phyloP scores from a whole-genome alignment of 53 echinoderm and acorn worm species.

The Echinarachnius parma region DNA sequence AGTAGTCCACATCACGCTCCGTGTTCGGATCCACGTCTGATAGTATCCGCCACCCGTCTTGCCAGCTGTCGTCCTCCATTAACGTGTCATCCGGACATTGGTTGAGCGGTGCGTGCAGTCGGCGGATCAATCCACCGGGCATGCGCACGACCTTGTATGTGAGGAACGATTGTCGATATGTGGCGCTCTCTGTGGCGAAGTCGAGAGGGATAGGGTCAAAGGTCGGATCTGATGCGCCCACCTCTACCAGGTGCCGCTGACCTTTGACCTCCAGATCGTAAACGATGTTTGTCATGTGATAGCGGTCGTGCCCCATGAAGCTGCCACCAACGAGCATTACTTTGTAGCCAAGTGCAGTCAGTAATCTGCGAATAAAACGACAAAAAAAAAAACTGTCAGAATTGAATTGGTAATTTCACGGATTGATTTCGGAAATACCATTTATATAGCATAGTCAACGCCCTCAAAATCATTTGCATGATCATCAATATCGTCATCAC shows the following conservation, averaged over 20 bases:
- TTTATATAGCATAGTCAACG: too few species aligned
- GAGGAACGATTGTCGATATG: neutral
- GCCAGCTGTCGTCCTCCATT: too few species aligned
- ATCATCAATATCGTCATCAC: too few species aligned
- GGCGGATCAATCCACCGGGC: neutral
- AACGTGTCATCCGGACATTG: too few species aligned
- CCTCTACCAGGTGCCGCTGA: slow-evolving; percentile 13
- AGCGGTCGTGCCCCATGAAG: neutral
- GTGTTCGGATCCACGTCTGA: neutral
- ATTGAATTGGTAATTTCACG: too few species aligned
- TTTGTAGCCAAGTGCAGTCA: slow-evolving; percentile 15
- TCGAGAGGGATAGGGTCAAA: slow-evolving; percentile 25
- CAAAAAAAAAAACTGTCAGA: too few species aligned
- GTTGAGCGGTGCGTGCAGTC: too few species aligned
- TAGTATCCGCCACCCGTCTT: too few species aligned
- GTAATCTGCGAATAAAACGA: too few species aligned
- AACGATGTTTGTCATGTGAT: slow-evolving; percentile 16
- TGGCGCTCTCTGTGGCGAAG: slow-evolving; percentile 4
- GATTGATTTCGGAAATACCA: too few species aligned
- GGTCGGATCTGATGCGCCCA: slow-evolving; percentile 30
- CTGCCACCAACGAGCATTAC: slow-evolving; percentile 14
- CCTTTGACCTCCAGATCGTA: slow-evolving; percentile 16
- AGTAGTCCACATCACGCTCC: slow-evolving; percentile 6
- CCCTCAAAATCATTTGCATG: too few species aligned
- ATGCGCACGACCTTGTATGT: neutral